A percentile compares a stretch with the other conserved stretches of the same genome.
phyloP scores from a whole-genome alignment of 1,140 invertebrate species.

The Dendroctonus valens region DNA sequence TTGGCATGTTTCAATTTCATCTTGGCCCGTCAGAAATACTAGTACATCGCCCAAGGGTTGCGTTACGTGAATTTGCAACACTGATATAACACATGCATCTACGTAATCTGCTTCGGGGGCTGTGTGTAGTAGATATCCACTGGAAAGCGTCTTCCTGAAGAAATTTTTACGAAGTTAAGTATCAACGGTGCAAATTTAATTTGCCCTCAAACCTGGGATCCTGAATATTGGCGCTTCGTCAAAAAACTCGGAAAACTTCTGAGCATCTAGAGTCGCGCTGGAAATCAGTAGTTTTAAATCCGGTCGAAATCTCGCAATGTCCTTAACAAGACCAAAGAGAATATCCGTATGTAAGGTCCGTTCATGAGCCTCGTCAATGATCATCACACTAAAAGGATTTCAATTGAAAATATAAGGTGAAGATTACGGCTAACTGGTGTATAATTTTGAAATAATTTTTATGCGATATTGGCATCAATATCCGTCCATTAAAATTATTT shows the following conservation, averaged over 20 bases:
- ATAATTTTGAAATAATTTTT: no score
- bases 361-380: constrained; percentile 99
- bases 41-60: constrained; percentile 94
- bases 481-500: no score
- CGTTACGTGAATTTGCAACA: constrained; percentile 96
- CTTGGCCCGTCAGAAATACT: constrained; percentile 94
- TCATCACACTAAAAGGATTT: constrained; percentile 78
- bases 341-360: constrained; percentile 97
- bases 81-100: constrained; percentile 94
- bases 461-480: no score
- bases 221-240: constrained; percentile 97
- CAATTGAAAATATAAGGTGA: no score
- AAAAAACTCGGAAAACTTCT: constrained; percentile 98
- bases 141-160: constrained; percentile 69
- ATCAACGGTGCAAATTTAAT: not conserved
- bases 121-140: constrained; percentile 99
- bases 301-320: constrained; percentile 91
- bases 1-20: constrained; percentile 96
- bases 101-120: constrained; percentile 98
- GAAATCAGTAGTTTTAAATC: constrained; percentile 97
- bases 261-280: constrained; percentile 95
- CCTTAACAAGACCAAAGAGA: constrained; percentile 97
- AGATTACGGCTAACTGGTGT: no score
- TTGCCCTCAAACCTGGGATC: constrained; percentile 66
- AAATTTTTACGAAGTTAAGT: constrained; percentile 1